A percentile compares a stretch with the other conserved stretches of the same genome.
These are phyloP conservation scores for Crossaster papposus DNA, from an alignment of 53 echinoderm and acorn worm genomes.

Conservation along the genomic window DNA sequence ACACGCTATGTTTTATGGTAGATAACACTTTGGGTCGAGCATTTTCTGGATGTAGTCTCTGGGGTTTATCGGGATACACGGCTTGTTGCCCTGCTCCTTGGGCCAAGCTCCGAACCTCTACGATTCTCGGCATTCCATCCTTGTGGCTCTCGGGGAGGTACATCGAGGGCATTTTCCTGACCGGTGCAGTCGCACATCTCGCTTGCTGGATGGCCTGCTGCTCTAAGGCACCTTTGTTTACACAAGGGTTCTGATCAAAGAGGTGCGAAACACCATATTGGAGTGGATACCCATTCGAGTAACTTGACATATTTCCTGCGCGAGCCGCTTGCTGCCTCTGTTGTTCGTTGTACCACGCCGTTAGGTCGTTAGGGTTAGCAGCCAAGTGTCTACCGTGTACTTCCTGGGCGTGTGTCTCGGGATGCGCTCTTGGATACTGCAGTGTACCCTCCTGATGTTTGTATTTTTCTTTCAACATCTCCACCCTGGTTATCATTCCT, in stretches of 20 bases:
- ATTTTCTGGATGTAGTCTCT: not conserved
- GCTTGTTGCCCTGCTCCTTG: not conserved
- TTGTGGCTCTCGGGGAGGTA: not conserved
- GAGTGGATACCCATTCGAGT: not conserved
- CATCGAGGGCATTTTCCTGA: not conserved
- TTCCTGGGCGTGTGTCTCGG: not conserved
- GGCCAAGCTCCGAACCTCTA: constrained; percentile 62
- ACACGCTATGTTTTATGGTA: not conserved
- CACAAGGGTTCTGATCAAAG: not conserved
- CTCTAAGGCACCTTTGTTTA: not conserved
- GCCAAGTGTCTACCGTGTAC: not conserved
- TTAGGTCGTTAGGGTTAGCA: not conserved
- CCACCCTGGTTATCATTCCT: constrained; percentile 53
- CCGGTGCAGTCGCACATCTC: not conserved
- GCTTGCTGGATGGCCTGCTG: not conserved
- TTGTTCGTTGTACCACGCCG: not conserved
- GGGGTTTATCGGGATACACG: not conserved
- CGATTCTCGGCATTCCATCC: constrained; percentile 61
- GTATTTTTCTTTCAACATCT: constrained; percentile 55
- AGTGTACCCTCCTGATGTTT: constrained; percentile 33
- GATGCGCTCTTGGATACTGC: constrained; percentile 18
- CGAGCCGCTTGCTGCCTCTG: not conserved
- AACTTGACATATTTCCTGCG: not conserved
- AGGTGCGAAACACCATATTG: not conserved
- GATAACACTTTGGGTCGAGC: constrained; percentile 7